phyloP scores from a whole-genome alignment of 53 echinoderm and acorn worm genomes.

The Temnopleurus reevesii region DNA sequence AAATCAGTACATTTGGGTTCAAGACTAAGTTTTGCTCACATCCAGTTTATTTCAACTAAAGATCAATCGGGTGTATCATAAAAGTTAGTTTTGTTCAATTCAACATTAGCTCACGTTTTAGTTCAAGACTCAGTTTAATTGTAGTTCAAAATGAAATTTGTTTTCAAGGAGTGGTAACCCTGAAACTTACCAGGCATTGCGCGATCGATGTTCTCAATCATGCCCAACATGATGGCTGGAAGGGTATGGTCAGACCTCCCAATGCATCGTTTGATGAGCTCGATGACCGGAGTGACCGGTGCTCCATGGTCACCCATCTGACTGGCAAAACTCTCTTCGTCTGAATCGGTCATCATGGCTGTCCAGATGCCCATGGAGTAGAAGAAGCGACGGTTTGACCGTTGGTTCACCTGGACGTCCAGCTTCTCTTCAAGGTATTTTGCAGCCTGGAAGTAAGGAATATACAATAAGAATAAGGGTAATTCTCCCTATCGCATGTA shows the following conservation, averaged over 20 bases:
- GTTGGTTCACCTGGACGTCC: conserved; percentile 73
- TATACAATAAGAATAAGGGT: too few species aligned
- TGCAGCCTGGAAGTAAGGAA: conserved; percentile 67
- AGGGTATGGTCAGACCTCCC: conserved; percentile 86
- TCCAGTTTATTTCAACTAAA: too few species aligned
- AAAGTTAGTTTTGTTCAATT: too few species aligned
- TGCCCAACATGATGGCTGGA: conserved; percentile 80
- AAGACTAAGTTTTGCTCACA: too few species aligned
- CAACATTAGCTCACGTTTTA: too few species aligned
- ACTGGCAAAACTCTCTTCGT: conserved; percentile 71
- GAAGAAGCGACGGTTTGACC: conserved; percentile 70
- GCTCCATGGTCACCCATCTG: conserved; percentile 82
- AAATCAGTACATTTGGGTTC: too few species aligned
- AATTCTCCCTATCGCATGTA: too few species aligned
- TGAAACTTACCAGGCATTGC: conserved; percentile 4
- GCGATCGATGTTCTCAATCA: conserved; percentile 48
- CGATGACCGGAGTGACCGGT: conserved; percentile 66
- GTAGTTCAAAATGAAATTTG: too few species aligned
- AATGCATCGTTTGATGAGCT: conserved; percentile 74
- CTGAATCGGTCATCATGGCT: conserved; percentile 78
- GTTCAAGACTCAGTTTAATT: too few species aligned
- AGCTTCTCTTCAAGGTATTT: conserved; percentile 78
- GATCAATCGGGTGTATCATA: too few species aligned
- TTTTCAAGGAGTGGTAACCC: too few species aligned
- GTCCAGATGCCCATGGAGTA: conserved; percentile 86